These are phyloP conservation scores for Scelioninae gen. 1 DNA, from an alignment of 2,888 invertebrate species.

Conservation along the genomic window DNA sequence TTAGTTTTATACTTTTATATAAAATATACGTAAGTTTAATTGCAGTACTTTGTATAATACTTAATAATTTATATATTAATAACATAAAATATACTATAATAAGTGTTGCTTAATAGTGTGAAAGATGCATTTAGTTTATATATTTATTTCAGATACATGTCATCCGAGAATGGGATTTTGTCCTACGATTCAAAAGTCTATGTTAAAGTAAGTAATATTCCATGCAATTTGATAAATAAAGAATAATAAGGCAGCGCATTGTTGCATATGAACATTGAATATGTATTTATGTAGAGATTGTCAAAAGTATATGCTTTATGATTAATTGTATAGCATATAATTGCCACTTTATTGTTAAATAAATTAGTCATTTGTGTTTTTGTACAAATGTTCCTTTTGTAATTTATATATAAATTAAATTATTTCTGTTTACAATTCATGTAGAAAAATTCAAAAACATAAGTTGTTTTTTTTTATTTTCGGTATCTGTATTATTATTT, in stretches of 20 bases:
- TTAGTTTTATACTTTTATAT: slow-evolving; percentile 17
- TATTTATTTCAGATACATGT: slow-evolving; percentile 47
- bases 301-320: not conserved
- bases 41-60: not conserved
- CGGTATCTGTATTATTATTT: too few species aligned
- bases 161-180: slow-evolving; percentile 58
- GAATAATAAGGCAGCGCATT: slow-evolving; percentile 35
- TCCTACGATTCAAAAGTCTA: slow-evolving; percentile 54
- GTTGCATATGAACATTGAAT: slow-evolving; percentile 11
- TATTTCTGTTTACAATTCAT: not conserved
- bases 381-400: not conserved
- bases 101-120: not conserved
- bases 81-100: not conserved
- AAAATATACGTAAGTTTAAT: slow-evolving; percentile 15
- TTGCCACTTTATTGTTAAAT: not conserved
- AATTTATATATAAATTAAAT: not conserved
- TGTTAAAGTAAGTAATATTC: slow-evolving; percentile 49
- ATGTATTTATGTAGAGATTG: slow-evolving; percentile 1
- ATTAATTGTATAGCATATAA: not conserved
- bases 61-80: not conserved
- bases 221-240: not conserved
- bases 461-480: too few species aligned
- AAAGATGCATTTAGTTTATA: not conserved
- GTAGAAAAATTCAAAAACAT: too few species aligned
- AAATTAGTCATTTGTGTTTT: not conserved